Evolutionary conservation across 2,888 invertebrate genomes (phyloP), one percentile per base, ranked within the genome.

Genomic region (Pyrocoelia pectoralis): DNA sequence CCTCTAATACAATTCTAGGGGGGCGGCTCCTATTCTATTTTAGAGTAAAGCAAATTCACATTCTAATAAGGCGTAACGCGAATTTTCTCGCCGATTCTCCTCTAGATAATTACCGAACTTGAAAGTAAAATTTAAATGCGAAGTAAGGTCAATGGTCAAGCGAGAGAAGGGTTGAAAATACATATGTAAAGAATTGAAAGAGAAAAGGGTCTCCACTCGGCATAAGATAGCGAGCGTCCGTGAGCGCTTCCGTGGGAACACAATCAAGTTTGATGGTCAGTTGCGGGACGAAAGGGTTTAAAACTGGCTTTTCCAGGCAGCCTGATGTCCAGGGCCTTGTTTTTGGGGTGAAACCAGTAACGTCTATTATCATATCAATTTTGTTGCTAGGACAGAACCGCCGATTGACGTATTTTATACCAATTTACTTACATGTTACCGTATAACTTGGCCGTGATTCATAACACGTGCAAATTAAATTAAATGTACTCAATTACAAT

Each of bases 1-100:
- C 73, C 74, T 75, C 74, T 77, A 77, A 77, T 78, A 78, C 76
- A 75, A 78, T 78, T 78, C 76, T 70, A 24, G 73, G 59, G 41
- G 59, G 41, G 64, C 60, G 64, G 59, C 63, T 63, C 57, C 62
- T 50, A 55, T 70, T 61, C 64, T 67, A 60, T 61, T 43, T 63
- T 56, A 49, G 71, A 73, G 57, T 57, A 52, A 65, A 74, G 72
- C 74, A 73, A 63, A 63, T 63, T 64, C 59, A 56, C 56, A 64
- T 60, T 18, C 43, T 64, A 64, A 60, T 59, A 64, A 43, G 24
- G 59, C 64, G 54, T 29, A 51, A 50, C 54, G 49, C 14, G 40
- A n/a, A n/a, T n/a, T n/a, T n/a, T n/a, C n/a, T n/a, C n/a, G n/a
- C n/a, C n/a, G 41, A 12, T 46, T 51, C 51, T 50, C 41, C 24